Base-by-base conservation (phyloP, 1,140 invertebrate genomes). In the Temnothorax curvispinosus region DNA sequence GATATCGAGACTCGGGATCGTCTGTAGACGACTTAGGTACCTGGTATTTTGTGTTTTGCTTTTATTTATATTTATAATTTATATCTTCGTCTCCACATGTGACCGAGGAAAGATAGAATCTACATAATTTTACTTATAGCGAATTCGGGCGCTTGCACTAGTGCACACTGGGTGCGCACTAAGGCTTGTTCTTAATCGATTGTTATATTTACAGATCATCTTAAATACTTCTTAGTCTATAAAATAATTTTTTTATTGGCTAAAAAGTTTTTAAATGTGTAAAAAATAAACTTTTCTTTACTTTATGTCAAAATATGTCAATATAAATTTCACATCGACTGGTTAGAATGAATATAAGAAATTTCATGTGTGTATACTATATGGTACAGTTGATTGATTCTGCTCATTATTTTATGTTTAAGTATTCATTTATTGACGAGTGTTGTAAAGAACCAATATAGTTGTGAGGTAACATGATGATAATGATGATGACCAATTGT, bases 331-430 rank as follows among this genome's bases (percentile, higher is more conserved):
- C 52, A 47, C n/a, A 38, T 74, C 8, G 0, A 41, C 18, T 67
- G 0, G n/a, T 6, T 80, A 69, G 78, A 88, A 58, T 50, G 32
- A 86, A 78, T 47, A 64, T 82, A 18, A 65, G 90, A 90, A 80
- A 88, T 90, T 86, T 91, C 77, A 75, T 90, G 76, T 65, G 27
- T 44, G 80, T 78, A n/a, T 84, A 78, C 35, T 80, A 38, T 54
- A 77, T 21, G 5, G 7, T 62, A 64, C 15, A 18, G n/a, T 27
- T 27, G 27, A 72, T 72, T 82, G 21, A 27, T 82, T 44, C 72
- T 21, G 18, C 9, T 69, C 21, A 71, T 21, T 15, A 21, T 72
- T 72, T 82, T 5, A 54, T 54, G 18, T 15, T 47, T 27, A 27
- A 27, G 6, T 13, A 75, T 74, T 62, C n/a, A 50, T 75, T 84